Base-by-base conservation (phyloP, 1,140 invertebrate species). In the Pectinophora gossypiella region DNA sequence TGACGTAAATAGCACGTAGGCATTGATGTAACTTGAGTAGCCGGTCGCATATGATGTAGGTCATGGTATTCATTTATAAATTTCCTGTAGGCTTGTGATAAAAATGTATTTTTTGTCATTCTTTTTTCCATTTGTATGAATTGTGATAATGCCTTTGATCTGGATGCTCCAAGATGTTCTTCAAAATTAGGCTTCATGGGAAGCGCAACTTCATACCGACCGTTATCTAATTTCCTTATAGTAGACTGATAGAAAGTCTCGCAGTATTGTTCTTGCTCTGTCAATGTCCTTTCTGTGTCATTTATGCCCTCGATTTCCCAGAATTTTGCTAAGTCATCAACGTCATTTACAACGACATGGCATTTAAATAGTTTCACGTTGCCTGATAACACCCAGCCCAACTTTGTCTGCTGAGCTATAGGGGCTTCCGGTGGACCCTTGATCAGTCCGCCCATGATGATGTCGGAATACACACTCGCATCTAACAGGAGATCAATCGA, bases 311-410 rank as follows among this genome's bases (percentile, higher is more conserved):
- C 35, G 3, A 38, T n/a, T n/a, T 38, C 35, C 35, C 35, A 38
- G 12, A 6, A 27, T 6, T 27, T 19, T 42, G 10, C 36, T 4
- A 49, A 3, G 12, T 49, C 22, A 6, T 3, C 23, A 12, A 50
- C 13, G 18, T 38, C n/a, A 20, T 36, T 32, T 4, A 36, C 19
- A 3, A 32, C 23, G 2, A 15, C 18, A 51, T 42, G 18, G 12
- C 42, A 23, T 1, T 42, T 19, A n/a, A 23, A 23, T 4, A 22
- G 3, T 21, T 38, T 38, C n/a, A 43, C 19, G 19, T 3, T 5
- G 1, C 63, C 67, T 4, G 63, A 64, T 15, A 69, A 40, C 16
- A 67, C 18, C 60, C 57, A 63, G 6, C 65, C 60, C 15, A 68
- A 20, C 5, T 9, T 21, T 0, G 65, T 72, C 6, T 63, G 21